Percentiles rank a stretch among this genome's conserved stretches.
Evolutionary conservation across 2,797 vertebrate species (phyloP).

Genomic region (Sebastes vulpes): DNA sequence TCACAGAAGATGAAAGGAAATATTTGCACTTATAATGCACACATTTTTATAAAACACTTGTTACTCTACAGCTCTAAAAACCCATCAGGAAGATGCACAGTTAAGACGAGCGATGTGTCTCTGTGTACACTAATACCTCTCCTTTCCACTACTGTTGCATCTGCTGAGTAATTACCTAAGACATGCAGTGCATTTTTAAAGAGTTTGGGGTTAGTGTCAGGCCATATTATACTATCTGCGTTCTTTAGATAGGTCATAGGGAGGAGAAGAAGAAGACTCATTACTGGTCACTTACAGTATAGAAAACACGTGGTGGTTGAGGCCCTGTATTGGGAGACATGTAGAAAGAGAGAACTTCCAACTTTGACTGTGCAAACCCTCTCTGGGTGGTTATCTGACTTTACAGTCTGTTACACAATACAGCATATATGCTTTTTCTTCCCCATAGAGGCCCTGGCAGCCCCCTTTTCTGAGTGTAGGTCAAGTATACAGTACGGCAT

Average conservation of each 20-base stretch:
- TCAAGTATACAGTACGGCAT: conserved; percentile 65
- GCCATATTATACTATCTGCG: conserved; percentile 40
- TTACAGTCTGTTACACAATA: conserved; percentile 13
- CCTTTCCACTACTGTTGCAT: conserved; percentile 32
- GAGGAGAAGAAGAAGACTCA: not conserved
- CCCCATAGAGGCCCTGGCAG: not conserved
- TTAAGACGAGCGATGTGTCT: not conserved
- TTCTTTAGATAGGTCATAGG: conserved; percentile 34
- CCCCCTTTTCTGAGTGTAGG: conserved; percentile 42
- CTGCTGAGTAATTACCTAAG: conserved; percentile 48
- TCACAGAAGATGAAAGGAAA: not conserved
- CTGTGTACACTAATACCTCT: not conserved
- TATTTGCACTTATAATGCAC: not conserved
- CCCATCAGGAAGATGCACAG: too few relatives aligned
- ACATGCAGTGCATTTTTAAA: conserved; percentile 70
- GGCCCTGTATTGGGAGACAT: not conserved
- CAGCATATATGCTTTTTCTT: not conserved
- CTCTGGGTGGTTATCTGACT: not conserved
- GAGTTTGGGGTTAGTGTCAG: conserved; percentile 30
- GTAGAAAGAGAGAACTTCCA: not conserved
- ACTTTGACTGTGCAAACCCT: not conserved
- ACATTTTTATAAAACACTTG: not conserved
- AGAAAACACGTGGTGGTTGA: conserved; percentile 11
- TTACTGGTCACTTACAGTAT: not conserved
- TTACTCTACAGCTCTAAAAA: not conserved